Percentiles rank a stretch among this genome's conserved stretches.
Conservation (phyloP, 2,113 vertebrate species). For the Halcyon senegalensis region DNA sequence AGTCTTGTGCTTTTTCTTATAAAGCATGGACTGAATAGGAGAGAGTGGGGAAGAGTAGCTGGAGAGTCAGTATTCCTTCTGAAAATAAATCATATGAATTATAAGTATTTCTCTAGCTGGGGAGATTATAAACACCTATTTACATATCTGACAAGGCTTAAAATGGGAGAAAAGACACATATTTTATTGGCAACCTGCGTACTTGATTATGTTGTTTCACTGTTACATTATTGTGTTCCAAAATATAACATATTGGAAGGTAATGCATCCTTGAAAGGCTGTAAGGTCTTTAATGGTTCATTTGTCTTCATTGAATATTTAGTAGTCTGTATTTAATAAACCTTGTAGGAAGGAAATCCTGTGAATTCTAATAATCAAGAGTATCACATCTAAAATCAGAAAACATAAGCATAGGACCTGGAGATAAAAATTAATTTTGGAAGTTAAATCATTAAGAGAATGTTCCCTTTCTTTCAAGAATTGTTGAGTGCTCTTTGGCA, state of each 20-base stretch:
- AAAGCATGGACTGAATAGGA: neutral
- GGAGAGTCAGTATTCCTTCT: neutral
- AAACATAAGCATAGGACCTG: neutral
- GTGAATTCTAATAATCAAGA: neutral
- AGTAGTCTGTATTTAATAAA: neutral
- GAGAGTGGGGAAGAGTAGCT: neutral
- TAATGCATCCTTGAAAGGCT: neutral
- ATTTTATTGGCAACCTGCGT: neutral
- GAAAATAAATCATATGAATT: neutral
- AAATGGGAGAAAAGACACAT: neutral
- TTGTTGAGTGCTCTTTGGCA: neutral
- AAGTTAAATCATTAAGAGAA: neutral
- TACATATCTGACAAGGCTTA: neutral
- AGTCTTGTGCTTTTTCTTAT: neutral
- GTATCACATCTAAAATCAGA: neutral
- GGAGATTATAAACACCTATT: neutral
- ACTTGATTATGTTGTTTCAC: neutral
- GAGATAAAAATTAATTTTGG: neutral
- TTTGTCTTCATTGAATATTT: neutral
- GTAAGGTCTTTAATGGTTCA: neutral
- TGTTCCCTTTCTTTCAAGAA: neutral
- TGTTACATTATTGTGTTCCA: neutral
- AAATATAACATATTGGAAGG: neutral
- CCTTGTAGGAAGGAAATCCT: neutral
- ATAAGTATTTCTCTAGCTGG: neutral